Conservation (phyloP, 2,888 invertebrate genomes). For the Rhagophthalmus giganteus region DNA sequence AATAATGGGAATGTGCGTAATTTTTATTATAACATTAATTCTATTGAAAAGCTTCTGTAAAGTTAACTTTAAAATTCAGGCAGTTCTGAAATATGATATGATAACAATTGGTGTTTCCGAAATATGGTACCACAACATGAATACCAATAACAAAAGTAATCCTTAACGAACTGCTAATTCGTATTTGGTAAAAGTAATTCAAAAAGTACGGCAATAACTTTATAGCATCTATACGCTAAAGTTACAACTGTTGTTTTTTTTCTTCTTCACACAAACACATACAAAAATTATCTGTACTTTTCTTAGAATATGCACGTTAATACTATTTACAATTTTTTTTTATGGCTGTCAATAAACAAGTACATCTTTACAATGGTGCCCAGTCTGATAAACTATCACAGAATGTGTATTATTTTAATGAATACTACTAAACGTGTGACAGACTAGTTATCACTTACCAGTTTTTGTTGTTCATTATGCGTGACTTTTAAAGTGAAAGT, state of each 20-base stretch:
- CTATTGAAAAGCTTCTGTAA: constrained; percentile 1
- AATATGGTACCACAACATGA: constrained; percentile 9
- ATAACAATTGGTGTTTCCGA: constrained; percentile 13
- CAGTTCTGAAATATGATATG: constrained; percentile 10
- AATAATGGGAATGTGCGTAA: neutral
- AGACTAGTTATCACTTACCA: constrained; percentile 13
- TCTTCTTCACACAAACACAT: constrained; percentile 1
- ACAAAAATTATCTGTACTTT: neutral
- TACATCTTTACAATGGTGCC: constrained; percentile 42
- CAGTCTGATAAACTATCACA: constrained; percentile 54
- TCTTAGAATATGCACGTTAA: constrained; percentile 1
- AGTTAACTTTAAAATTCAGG: neutral
- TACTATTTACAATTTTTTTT: constrained; percentile 7
- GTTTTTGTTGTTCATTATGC: too few relatives aligned
- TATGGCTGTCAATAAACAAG: constrained; percentile 24
- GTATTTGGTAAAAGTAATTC: too few relatives aligned
- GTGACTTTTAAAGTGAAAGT: too few relatives aligned
- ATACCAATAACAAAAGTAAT: too few relatives aligned
- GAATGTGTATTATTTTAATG: constrained; percentile 46
- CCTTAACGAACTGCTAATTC: too few relatives aligned
- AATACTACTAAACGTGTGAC: constrained; percentile 21
- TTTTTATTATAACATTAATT: constrained; percentile 1
- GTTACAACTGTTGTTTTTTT: too few relatives aligned
- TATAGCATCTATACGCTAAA: too few relatives aligned
- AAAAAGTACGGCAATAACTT: too few relatives aligned